Evolutionary conservation across 2,888 invertebrate genomes (phyloP), one percentile per base, ranked within the genome.

Genomic region (Ashinkailepas kermadecensis): DNA sequence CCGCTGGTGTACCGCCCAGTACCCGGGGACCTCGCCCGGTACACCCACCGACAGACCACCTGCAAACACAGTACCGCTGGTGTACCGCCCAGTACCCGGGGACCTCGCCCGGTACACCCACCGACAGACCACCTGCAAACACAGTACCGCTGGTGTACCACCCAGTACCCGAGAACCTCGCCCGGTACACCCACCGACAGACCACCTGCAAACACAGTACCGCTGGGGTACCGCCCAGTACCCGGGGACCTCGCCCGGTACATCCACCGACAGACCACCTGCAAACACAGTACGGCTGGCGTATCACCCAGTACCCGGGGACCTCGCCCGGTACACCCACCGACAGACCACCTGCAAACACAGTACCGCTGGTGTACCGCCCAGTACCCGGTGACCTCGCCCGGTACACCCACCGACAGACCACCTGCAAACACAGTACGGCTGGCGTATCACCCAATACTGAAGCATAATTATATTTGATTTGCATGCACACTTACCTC

Each of bases 301-400:
- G 91, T 10, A 91, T 89, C 84, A 88, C 87, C 83, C 90, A 89
- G 83, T 92, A 87, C 21, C 92, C 92, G 83, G 88, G 87, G n/a
- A 92, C 87, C 84, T 92, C 87, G 80, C 91, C 86, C 92, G 95
- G 84, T 88, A 89, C 84, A 21, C 93, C 97, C 21, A 94, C 90
- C 0, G 95, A 91, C 85, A 84, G 64, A 6, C 83, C 84, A 65
- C 84, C 84, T 84, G 81, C 8, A n/a, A n/a, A n/a, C n/a, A n/a
- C n/a, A n/a, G 86, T 89, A 90, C 80, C 88, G 86, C 83, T 88
- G 86, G 86, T 39, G 39, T 39, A 39, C 39, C 39, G 39, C 39
- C 83, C 90, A 89, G 83, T 92, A 87, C 21, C 92, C 92, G 83
- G 88, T 87, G n/a, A 92, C 87, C 84, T 92, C 87, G 80, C 91